Evolutionary conservation across 2,888 invertebrate species (phyloP).

Genomic region (Epistrophella euchroma): DNA sequence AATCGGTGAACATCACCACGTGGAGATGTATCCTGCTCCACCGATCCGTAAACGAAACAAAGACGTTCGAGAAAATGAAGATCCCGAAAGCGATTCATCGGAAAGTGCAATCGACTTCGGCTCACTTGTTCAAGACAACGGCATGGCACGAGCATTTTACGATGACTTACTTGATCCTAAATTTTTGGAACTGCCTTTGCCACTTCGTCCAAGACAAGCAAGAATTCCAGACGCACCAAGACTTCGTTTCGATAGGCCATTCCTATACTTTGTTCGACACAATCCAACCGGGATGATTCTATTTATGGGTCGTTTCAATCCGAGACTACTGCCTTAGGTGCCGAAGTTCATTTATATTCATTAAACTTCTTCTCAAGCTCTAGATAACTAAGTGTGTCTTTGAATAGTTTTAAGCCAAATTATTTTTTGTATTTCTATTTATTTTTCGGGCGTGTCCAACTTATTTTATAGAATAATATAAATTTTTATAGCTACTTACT

Average conservation of each 20-base stretch:
- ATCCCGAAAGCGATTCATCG: constrained; percentile 80
- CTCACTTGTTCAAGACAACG: constrained; percentile 85
- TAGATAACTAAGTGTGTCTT: constrained; percentile 48
- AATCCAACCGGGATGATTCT: constrained; percentile 96
- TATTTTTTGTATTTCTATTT: constrained; percentile 26
- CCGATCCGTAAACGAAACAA: constrained; percentile 85
- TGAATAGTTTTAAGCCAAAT: constrained; percentile 64
- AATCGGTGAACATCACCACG: constrained; percentile 90
- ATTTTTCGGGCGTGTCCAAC: constrained; percentile 36
- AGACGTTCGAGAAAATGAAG: constrained; percentile 80
- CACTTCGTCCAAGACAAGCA: constrained; percentile 89
- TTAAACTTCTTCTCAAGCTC: constrained; percentile 8
- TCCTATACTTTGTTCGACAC: constrained; percentile 94
- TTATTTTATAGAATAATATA: constrained; percentile 44
- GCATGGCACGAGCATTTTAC: constrained; percentile 87
- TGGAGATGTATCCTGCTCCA: constrained; percentile 92
- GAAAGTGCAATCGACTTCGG: constrained; percentile 81
- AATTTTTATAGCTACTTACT: constrained; percentile 32
- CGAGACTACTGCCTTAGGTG: constrained; percentile 89
- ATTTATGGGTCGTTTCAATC: constrained; percentile 94
- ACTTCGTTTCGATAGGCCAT: constrained; percentile 93
- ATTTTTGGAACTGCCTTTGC: constrained; percentile 86
- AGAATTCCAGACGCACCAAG: constrained; percentile 89
- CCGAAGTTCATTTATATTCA: not conserved
- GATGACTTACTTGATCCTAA: constrained; percentile 86